phyloP scores from a whole-genome alignment of 2,888 invertebrate genomes.

The Drosophila anomalata region DNA sequence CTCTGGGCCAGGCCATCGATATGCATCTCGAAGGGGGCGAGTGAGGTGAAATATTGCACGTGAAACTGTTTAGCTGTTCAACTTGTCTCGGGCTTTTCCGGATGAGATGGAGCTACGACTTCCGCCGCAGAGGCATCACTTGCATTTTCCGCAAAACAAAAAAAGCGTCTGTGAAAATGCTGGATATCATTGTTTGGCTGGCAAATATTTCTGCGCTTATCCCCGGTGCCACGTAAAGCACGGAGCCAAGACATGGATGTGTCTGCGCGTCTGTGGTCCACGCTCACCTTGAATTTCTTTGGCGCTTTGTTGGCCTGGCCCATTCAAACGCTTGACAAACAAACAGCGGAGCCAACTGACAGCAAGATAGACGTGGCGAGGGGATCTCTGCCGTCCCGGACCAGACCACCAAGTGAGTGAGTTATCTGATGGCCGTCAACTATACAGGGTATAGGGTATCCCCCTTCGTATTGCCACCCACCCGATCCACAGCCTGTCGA shows the following conservation, averaged over 20 bases:
- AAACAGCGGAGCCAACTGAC: slow-evolving; percentile 48
- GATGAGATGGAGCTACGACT: slow-evolving; percentile 67
- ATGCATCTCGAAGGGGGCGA: slow-evolving; percentile 39
- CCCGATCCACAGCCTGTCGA: slow-evolving; percentile 7
- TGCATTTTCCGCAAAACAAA: slow-evolving; percentile 63
- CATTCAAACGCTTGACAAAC: slow-evolving; percentile 76
- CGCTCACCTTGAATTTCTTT: slow-evolving; percentile 76
- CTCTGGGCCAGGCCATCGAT: slow-evolving; percentile 57
- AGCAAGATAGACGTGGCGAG: slow-evolving; percentile 58
- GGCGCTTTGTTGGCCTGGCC: slow-evolving; percentile 52
- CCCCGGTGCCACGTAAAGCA: slow-evolving; percentile 45
- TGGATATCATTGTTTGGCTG: slow-evolving; percentile 72
- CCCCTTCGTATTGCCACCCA: slow-evolving; percentile 15
- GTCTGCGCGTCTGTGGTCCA: slow-evolving; percentile 29
- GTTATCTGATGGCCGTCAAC: slow-evolving; percentile 78
- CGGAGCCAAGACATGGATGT: slow-evolving; percentile 30
- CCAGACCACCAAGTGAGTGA: slow-evolving; percentile 77
- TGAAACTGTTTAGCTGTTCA: slow-evolving; percentile 59
- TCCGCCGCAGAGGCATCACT: slow-evolving; percentile 66
- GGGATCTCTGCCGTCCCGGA: slow-evolving; percentile 14
- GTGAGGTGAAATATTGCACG: slow-evolving; percentile 60
- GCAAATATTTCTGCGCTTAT: slow-evolving; percentile 76
- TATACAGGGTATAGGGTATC: slow-evolving; percentile 20
- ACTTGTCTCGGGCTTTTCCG: slow-evolving; percentile 67
- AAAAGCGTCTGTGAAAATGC: slow-evolving; percentile 48